phyloP scores from a whole-genome alignment of 2,888 invertebrate species.

The Agrotis puta region DNA sequence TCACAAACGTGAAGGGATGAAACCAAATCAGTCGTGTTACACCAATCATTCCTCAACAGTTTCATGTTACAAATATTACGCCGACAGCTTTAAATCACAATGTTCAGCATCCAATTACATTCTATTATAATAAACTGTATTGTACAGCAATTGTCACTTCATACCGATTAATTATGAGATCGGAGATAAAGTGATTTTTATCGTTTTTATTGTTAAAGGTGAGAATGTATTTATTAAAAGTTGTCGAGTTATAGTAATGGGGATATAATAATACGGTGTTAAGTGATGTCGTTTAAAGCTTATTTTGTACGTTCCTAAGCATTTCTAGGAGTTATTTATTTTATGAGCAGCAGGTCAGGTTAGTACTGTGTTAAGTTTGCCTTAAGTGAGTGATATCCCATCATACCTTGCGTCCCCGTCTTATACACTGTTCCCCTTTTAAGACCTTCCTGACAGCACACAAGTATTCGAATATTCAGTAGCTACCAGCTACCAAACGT shows the following conservation, averaged over 20 bases:
- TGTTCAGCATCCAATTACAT: conserved; percentile 55
- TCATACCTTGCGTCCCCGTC: no score
- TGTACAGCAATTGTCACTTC: conserved; percentile 62
- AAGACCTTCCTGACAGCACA: no score
- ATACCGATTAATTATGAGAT: conserved; percentile 61
- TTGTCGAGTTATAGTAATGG: conserved; percentile 55
- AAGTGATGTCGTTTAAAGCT: conserved; percentile 14
- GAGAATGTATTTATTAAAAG: conserved; percentile 44
- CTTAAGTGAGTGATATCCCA: no score
- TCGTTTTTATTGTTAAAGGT: conserved; percentile 50
- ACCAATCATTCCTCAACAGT: conserved; percentile 51
- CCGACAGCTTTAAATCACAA: conserved; percentile 62
- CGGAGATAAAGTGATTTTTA: conserved; percentile 61
- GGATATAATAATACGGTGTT: conserved; percentile 45
- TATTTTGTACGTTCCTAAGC: conserved; percentile 22
- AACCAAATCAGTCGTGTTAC: conserved; percentile 37
- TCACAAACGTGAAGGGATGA: background rate
- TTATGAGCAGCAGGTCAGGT: conserved; percentile 32
- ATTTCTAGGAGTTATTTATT: conserved; percentile 18
- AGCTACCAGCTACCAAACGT: background rate
- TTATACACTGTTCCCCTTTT: no score
- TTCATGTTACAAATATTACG: conserved; percentile 73
- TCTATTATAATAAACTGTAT: conserved; percentile 49
- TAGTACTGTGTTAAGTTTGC: no score
- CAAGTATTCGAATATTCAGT: background rate